phyloP scores from a whole-genome alignment of 2,113 vertebrate genomes.

The Boulengeromyrus knoepffleri region DNA sequence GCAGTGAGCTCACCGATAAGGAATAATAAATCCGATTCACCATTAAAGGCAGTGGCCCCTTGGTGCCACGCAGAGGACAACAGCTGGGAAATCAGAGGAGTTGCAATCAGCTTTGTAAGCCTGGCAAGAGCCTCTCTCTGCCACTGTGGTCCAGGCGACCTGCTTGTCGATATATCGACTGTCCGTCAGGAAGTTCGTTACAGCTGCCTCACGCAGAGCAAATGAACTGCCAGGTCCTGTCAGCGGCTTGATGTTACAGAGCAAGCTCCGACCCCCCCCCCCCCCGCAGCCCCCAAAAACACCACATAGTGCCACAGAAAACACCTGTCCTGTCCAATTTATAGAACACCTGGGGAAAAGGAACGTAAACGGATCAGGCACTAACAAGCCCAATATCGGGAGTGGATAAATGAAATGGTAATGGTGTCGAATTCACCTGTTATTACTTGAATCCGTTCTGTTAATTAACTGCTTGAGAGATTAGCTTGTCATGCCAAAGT shows the following conservation, averaged over 20 bases:
- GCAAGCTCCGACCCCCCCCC: not conserved
- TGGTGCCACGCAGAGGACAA: not conserved
- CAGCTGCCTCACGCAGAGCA: slow-evolving; percentile 43
- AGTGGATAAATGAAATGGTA: slow-evolving; percentile 25
- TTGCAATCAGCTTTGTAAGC: not conserved
- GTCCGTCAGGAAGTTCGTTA: slow-evolving; percentile 61
- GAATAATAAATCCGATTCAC: not conserved
- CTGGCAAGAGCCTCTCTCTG: slow-evolving; percentile 11
- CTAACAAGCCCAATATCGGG: slow-evolving; percentile 21
- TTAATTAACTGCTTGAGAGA: slow-evolving; percentile 56
- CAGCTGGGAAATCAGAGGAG: not conserved
- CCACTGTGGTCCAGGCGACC: slow-evolving; percentile 53
- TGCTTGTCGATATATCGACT: slow-evolving; percentile 64
- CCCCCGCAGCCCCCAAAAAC: slow-evolving; percentile 35
- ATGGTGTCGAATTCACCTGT: slow-evolving; percentile 32
- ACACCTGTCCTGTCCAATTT: slow-evolving; percentile 54
- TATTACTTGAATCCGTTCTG: slow-evolving; percentile 50
- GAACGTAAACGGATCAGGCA: not conserved
- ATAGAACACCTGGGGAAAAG: slow-evolving; percentile 41
- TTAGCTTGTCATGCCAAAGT: slow-evolving; percentile 39
- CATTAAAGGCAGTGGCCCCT: not conserved
- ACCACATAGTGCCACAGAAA: slow-evolving; percentile 42
- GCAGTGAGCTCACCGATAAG: not conserved
- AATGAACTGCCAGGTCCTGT: slow-evolving; percentile 43
- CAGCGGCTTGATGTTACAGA: slow-evolving; percentile 19